Percentiles rank a stretch among this genome's conserved stretches.
phyloP scores from a whole-genome alignment of 2,888 invertebrate genomes.

The Oegoconia quadripuncta region DNA sequence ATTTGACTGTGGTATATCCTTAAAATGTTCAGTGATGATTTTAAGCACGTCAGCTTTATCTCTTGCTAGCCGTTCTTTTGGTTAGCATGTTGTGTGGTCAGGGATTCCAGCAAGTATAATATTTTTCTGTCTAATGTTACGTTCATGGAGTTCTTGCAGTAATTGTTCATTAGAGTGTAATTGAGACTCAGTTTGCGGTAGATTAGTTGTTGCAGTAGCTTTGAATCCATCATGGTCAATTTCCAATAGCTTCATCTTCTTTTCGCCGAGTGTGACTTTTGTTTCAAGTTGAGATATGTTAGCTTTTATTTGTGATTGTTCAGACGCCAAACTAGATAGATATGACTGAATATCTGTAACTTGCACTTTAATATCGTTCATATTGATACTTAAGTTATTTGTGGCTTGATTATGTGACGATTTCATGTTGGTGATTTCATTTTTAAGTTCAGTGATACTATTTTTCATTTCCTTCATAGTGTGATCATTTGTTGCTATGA shows the following conservation, averaged over 20 bases:
- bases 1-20: slow-evolving; percentile 7
- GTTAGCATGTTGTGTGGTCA: not conserved
- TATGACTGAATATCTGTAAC: slow-evolving; percentile 11
- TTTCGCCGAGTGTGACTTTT: slow-evolving; percentile 6
- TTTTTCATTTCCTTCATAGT: slow-evolving; percentile 15
- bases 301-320: slow-evolving; percentile 13
- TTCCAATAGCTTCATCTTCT: slow-evolving; percentile 8
- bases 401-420: slow-evolving; percentile 11
- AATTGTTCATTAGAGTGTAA: slow-evolving; percentile 3
- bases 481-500: slow-evolving; percentile 10
- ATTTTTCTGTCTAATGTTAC: slow-evolving; percentile 2
- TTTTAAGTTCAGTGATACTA: slow-evolving; percentile 16
- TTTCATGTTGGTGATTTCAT: slow-evolving; percentile 15
- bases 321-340: slow-evolving; percentile 2
- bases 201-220: not conserved
- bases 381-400: slow-evolving; percentile 7
- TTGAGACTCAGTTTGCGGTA: not conserved
- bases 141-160: slow-evolving; percentile 5
- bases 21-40: not conserved
- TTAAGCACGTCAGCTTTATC: slow-evolving; percentile 3
- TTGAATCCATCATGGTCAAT: slow-evolving; percentile 3
- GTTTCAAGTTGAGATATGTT: slow-evolving; percentile 4
- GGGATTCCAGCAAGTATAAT: slow-evolving; percentile 3
- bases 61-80: slow-evolving; percentile 1
- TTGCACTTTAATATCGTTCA: slow-evolving; percentile 4